phyloP scores from a whole-genome alignment of 1,140 invertebrate genomes.

The Trichomalopsis sarcophagae region DNA sequence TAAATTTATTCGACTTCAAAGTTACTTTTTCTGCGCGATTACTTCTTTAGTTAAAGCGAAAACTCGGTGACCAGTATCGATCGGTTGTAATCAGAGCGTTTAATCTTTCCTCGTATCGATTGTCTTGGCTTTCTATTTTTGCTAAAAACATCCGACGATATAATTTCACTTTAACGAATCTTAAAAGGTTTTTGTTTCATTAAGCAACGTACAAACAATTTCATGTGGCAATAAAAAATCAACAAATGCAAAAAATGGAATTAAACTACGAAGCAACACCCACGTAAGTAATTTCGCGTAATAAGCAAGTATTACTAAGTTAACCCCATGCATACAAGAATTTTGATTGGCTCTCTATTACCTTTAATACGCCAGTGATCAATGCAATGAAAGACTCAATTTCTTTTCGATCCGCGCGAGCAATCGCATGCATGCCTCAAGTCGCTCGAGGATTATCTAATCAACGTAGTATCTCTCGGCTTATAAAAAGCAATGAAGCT shows the following conservation, averaged over 20 bases:
- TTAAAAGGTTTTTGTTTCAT: neutral
- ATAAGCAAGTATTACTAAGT: neutral
- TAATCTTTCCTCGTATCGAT: neutral
- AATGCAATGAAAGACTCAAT: neutral
- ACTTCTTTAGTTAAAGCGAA: neutral
- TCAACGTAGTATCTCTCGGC: neutral
- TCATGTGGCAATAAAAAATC: too few species aligned
- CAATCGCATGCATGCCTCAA: neutral
- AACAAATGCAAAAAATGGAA: too few species aligned
- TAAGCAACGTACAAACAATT: too few species aligned
- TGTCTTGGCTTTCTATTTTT: neutral
- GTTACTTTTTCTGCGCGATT: neutral
- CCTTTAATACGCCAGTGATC: neutral
- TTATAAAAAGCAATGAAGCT: neutral
- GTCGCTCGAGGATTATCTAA: slow-evolving; percentile 1
- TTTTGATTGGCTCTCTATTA: neutral
- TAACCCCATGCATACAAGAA: neutral
- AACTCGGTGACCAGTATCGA: neutral
- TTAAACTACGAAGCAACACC: too few species aligned
- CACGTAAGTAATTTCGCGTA: too few species aligned
- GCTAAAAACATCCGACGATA: neutral
- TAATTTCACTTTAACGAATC: neutral
- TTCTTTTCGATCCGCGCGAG: neutral
- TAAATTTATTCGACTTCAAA: neutral
- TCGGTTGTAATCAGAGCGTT: neutral